Base-by-base conservation (phyloP, 1,140 invertebrate genomes). In the Drosophila lacteicornis region DNA sequence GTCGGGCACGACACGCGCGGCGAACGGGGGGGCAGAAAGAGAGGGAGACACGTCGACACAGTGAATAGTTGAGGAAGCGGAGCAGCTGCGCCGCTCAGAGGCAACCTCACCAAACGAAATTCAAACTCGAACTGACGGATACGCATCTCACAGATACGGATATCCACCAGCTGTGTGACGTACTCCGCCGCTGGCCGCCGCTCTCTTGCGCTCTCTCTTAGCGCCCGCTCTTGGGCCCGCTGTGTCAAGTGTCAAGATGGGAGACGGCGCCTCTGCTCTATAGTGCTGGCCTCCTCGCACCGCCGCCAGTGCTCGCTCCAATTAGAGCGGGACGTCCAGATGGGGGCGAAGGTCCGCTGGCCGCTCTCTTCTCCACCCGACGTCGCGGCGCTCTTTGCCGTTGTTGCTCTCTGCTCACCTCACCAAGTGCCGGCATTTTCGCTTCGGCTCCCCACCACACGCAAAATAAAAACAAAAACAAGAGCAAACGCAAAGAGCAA, bases 81-180 rank as follows among this genome's bases (percentile, higher is more conserved):
- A 59, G 78, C 71, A 63, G 50, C 66, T 68, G 59, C 55, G 30
- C 56, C 66, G 66, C 51, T 62, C 49, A 62, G 43, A 76, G 56
- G 75, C 77, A 91, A 86, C 84, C 90, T 91, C 76, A 91, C 90
- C 77, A 83, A 91, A 86, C 90, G 90, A 91, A 91, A 91, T 91
- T 91, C 82, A 91, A 91, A 91, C 90, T 91, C 90, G 90, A 91
- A 91, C 90, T 91, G 79, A 91, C 90, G 91, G 79, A 91, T 83
- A 79, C 62, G 67, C 66, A 71, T 70, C 67, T 70, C 67, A 70
- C 67, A 17, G 63, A 68, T 56, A 70, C 67, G 67, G 49, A 46
- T 67, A 69, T 55, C 68, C 74, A 87, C 84, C 84, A 87, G 84
- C 84, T 87, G 84, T 87, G 84, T 80, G 83, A 68, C 78, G 57